These are phyloP conservation scores for Tokudaia muenninki DNA, from an alignment of 2,797 vertebrate species.

Conservation along the genomic window DNA sequence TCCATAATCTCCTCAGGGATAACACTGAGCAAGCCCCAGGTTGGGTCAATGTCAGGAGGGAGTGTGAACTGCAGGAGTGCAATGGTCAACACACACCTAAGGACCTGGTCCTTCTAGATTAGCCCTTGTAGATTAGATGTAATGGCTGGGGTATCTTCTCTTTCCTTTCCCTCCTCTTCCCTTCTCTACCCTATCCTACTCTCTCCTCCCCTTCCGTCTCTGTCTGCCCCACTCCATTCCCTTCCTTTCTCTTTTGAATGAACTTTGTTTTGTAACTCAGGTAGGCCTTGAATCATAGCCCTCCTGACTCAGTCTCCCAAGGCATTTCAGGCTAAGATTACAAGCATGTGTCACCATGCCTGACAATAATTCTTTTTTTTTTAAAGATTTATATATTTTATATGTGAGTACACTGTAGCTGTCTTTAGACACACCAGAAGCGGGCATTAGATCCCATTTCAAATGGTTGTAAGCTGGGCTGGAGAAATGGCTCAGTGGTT, in stretches of 20 bases:
- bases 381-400: background rate
- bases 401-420: too few relatives aligned
- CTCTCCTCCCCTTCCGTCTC: accelerated
- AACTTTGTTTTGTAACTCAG: background rate
- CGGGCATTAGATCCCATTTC: too few relatives aligned
- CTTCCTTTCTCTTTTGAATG: background rate
- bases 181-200: accelerated
- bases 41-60: background rate
- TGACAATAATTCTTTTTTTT: too few relatives aligned
- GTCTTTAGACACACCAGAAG: too few relatives aligned
- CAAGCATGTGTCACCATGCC: background rate
- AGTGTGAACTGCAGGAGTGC: background rate
- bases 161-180: accelerated
- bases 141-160: background rate
- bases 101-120: background rate
- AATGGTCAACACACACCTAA: background rate
- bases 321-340: background rate
- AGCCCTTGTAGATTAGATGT: background rate
- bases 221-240: background rate
- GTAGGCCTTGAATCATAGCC: background rate
- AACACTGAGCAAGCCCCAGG: background rate
- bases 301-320: background rate
- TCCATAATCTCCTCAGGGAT: background rate
- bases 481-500: too few relatives aligned
- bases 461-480: too few relatives aligned